Evolutionary conservation across 2,797 vertebrate species (phyloP).

Genomic region (Peromyscus aztecus): DNA sequence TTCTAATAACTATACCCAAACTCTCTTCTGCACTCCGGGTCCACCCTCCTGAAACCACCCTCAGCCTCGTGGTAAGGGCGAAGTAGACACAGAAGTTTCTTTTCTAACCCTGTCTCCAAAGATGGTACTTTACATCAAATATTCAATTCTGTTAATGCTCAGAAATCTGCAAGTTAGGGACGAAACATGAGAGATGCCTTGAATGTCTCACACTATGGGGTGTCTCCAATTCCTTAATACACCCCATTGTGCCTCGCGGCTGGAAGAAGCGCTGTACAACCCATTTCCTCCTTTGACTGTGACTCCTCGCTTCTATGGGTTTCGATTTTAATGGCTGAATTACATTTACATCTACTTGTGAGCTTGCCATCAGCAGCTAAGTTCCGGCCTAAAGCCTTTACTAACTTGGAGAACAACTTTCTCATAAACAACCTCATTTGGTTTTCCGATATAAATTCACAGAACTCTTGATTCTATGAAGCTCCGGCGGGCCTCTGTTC

Average conservation of each 20-base stretch:
- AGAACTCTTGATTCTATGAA: conserved; percentile 12
- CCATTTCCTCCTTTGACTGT: conserved; percentile 80
- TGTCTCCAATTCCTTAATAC: conserved; percentile 69
- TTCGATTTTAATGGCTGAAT: conserved; percentile 83
- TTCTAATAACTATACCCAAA: not conserved
- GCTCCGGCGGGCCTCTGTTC: not conserved
- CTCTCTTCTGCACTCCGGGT: not conserved
- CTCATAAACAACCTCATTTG: conserved; percentile 67
- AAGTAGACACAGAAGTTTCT: conserved; percentile 67
- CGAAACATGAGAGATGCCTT: conserved; percentile 69
- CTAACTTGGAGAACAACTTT: conserved; percentile 71
- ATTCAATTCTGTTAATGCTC: conserved; percentile 62
- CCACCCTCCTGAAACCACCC: not conserved
- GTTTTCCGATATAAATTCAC: conserved; percentile 57
- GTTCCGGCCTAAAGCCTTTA: conserved; percentile 69
- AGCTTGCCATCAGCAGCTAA: conserved; percentile 65
- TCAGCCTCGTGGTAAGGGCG: not conserved
- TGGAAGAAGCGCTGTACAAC: conserved; percentile 56
- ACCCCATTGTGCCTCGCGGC: conserved; percentile 69
- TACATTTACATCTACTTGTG: conserved; percentile 77
- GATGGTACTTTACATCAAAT: conserved; percentile 53
- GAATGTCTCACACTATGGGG: conserved; percentile 67
- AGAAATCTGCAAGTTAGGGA: conserved; percentile 71
- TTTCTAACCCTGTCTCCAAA: conserved; percentile 25
- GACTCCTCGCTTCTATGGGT: conserved; percentile 71